phyloP scores from a whole-genome alignment of 2,888 invertebrate genomes.

The Drosophila fulvimacula region DNA sequence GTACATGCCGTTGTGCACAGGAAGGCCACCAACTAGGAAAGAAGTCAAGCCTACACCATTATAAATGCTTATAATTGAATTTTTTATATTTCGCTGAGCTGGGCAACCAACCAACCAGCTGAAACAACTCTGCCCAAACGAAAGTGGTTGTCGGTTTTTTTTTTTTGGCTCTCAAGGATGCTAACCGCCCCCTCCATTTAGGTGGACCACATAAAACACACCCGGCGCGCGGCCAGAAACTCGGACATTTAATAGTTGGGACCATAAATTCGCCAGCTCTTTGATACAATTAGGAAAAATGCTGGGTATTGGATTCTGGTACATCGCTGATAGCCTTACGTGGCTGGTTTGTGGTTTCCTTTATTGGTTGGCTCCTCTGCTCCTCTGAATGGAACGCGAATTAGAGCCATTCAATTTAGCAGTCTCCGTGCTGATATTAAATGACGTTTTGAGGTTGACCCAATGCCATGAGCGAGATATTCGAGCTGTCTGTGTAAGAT shows the following conservation, averaged over 20 bases:
- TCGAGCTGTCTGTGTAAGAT: not conserved
- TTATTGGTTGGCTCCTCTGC: conserved; percentile 41
- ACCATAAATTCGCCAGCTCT: conserved; percentile 66
- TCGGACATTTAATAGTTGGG: conserved; percentile 67
- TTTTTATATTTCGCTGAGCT: conserved; percentile 72
- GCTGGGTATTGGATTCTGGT: conserved; percentile 60
- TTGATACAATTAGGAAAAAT: conserved; percentile 70
- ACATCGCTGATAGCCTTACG: conserved; percentile 64
- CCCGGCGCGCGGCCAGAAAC: conserved; percentile 36
- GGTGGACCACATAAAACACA: conserved; percentile 51
- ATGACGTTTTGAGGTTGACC: conserved; percentile 18
- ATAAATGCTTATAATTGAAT: conserved; percentile 75
- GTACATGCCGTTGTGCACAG: conserved; percentile 41
- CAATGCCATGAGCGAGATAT: not conserved
- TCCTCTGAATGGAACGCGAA: conserved; percentile 27
- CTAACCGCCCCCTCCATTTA: conserved; percentile 14
- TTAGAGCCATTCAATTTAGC: conserved; percentile 38
- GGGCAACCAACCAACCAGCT: conserved; percentile 34
- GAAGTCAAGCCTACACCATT: conserved; percentile 50
- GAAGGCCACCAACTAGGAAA: conserved; percentile 23
- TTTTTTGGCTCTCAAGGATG: conserved; percentile 7
- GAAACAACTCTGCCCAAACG: conserved; percentile 37
- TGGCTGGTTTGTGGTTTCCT: conserved; percentile 43
- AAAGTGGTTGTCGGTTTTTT: conserved; percentile 22
- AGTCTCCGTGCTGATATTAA: conserved; percentile 15